A percentile compares a stretch with the other conserved stretches of the same genome.
Evolutionary conservation across 2,113 vertebrate species (phyloP).

Genomic region (Albula goreensis): DNA sequence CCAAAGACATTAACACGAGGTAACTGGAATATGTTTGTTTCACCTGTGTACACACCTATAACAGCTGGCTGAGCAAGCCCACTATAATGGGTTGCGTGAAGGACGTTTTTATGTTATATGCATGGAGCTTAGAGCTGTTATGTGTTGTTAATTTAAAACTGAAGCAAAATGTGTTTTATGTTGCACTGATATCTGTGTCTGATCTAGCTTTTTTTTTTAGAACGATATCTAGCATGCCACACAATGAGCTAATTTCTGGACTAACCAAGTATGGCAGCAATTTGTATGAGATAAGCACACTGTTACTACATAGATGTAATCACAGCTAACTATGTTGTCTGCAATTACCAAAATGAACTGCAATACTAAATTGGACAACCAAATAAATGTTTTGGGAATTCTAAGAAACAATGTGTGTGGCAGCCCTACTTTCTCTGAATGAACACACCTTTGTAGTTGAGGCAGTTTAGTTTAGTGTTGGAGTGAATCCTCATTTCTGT

Average conservation of each 20-base stretch:
- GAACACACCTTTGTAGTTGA: too few species aligned
- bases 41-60: not conserved
- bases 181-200: not conserved
- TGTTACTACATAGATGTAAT: too few species aligned
- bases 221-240: too few species aligned
- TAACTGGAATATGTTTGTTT: conserved; percentile 46
- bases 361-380: not conserved
- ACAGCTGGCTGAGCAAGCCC: not conserved
- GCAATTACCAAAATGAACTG: not conserved
- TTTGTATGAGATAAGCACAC: not conserved
- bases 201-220: not conserved
- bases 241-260: not conserved
- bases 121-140: not conserved
- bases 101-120: conserved; percentile 17
- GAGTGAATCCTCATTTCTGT: too few species aligned
- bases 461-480: too few species aligned
- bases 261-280: not conserved
- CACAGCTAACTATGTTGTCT: not conserved
- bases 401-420: not conserved
- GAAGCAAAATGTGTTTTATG: not conserved
- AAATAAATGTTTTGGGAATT: not conserved
- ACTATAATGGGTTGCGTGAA: not conserved
- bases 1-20: conserved; percentile 68
- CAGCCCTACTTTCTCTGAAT: not conserved
- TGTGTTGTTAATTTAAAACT: not conserved